Percentiles rank a stretch among this genome's conserved stretches.
These are phyloP conservation scores for Drosophila pruinosa DNA, from an alignment of 1,140 invertebrate species.

Conservation along the genomic window DNA sequence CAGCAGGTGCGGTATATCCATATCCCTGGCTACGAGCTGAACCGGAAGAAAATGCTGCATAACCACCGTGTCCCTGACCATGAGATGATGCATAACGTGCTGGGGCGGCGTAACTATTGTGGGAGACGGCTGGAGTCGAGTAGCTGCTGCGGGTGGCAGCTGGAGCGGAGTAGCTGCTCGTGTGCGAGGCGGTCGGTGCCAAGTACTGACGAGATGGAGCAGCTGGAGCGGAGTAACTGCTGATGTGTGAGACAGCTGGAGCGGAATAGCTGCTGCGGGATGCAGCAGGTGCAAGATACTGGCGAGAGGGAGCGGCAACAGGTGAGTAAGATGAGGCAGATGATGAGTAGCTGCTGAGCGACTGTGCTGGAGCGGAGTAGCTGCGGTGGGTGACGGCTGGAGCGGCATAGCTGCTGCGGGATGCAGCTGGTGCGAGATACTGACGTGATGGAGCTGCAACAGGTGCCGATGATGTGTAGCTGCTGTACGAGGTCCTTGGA, in stretches of 20 bases:
- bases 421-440: background rate
- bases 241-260: constrained; percentile 1
- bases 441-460: background rate
- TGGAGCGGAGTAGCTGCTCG: constrained; percentile 5
- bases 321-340: too few relatives aligned
- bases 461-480: background rate
- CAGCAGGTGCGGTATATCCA: constrained; percentile 4
- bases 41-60: background rate
- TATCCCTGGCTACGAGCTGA: constrained; percentile 12
- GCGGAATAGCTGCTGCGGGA: constrained; percentile 28
- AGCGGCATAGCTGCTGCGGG: constrained; percentile 23
- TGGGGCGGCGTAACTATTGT: constrained; percentile 11
- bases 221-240: constrained; percentile 19
- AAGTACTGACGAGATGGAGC: background rate
- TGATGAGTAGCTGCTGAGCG: background rate
- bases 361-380: constrained; percentile 28
- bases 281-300: background rate
- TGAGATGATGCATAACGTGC: constrained; percentile 21
- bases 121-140: constrained; percentile 14
- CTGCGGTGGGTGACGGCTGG: constrained; percentile 4
- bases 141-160: constrained; percentile 16
- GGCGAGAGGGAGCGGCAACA: background rate
- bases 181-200: constrained; percentile 3
- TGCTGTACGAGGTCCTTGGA: constrained; percentile 1
- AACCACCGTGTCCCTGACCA: constrained; percentile 20